Conservation (phyloP, 2,797 vertebrate genomes). For the Cephalopachus bancanus region DNA sequence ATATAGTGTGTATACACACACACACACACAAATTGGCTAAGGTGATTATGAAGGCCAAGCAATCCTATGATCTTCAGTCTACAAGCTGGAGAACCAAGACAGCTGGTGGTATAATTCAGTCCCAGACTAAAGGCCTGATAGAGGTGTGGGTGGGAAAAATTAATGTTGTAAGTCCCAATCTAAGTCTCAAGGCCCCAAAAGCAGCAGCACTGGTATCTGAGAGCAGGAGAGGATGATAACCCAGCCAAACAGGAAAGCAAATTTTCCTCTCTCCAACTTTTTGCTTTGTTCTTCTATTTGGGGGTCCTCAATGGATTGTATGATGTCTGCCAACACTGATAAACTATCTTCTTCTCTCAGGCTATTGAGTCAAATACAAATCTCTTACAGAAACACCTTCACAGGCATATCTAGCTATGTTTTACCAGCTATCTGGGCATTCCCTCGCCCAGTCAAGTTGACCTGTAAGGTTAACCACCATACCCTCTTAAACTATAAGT, state of each 20-base stretch:
- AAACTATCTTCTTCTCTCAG: background rate
- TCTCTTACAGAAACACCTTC: too few species aligned
- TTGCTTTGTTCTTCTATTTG: background rate
- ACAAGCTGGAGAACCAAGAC: background rate
- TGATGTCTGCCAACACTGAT: background rate
- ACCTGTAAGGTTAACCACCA: background rate
- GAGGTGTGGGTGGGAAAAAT: too few species aligned
- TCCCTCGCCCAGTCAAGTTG: background rate
- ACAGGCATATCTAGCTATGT: too few species aligned
- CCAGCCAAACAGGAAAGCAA: too few species aligned
- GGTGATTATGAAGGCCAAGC: background rate
- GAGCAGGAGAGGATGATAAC: background rate
- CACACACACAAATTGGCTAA: background rate
- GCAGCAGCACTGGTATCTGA: background rate
- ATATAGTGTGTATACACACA: too few species aligned
- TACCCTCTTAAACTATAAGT: background rate
- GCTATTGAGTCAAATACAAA: too few species aligned
- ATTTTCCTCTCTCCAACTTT: background rate
- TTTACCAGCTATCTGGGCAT: too few species aligned
- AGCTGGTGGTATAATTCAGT: background rate
- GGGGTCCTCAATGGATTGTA: background rate
- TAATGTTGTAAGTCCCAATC: too few species aligned
- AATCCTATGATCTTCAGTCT: background rate
- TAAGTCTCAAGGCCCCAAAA: background rate
- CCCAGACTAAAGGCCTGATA: background rate